These are phyloP conservation scores for Nansenia antarctica DNA, from an alignment of 2,113 vertebrate species.

Conservation along the genomic window DNA sequence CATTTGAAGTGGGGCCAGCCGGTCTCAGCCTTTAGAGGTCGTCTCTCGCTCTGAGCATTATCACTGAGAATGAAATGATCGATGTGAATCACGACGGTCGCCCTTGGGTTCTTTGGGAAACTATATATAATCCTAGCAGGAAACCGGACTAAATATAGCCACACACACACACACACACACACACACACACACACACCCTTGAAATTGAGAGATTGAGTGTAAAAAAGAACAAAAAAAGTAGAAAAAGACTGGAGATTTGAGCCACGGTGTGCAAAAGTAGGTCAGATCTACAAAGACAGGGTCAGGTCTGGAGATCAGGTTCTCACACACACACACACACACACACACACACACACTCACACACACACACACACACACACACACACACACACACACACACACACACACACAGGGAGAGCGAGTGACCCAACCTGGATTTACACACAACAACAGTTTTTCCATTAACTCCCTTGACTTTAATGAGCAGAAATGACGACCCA, in stretches of 20 bases:
- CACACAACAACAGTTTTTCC: conserved; percentile 35
- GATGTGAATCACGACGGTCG: conserved; percentile 19
- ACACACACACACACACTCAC: conserved; percentile 1
- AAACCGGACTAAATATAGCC: not conserved
- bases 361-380: conserved; percentile 16
- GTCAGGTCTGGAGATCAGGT: not conserved
- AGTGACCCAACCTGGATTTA: conserved; percentile 12
- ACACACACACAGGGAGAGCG: not conserved
- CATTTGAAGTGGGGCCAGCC: conserved; percentile 34
- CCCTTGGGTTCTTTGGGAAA: not conserved
- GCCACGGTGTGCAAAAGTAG: not conserved
- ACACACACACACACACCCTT: conserved; percentile 6
- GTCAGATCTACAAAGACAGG: not conserved
- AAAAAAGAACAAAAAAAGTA: too few species aligned
- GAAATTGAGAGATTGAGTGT: not conserved
- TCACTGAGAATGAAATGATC: conserved; percentile 15
- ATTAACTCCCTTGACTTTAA: conserved; percentile 60
- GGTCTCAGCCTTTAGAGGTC: conserved; percentile 22
- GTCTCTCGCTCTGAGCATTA: conserved; percentile 29
- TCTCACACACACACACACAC: not conserved
- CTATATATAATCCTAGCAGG: not conserved
- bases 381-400: conserved; percentile 15
- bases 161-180: not conserved
- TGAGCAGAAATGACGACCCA: conserved; percentile 60
- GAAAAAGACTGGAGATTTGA: not conserved